These are phyloP conservation scores for Monarcha castaneiventris DNA, from an alignment of 2,113 vertebrate species.

Conservation along the genomic window DNA sequence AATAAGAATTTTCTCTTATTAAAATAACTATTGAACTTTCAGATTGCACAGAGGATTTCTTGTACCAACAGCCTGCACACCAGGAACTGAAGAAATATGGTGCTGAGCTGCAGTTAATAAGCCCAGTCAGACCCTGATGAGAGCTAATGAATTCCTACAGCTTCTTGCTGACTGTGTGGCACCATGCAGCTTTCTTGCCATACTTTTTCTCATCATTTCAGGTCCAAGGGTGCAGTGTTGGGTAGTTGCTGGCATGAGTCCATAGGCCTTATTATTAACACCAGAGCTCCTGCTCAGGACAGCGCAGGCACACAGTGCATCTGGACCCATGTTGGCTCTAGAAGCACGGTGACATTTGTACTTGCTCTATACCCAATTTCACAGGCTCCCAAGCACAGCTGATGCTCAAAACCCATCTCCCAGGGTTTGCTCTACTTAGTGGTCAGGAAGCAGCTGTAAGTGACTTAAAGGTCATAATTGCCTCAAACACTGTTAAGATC, in stretches of 20 bases:
- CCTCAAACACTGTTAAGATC: not conserved
- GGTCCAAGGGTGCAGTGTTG: not conserved
- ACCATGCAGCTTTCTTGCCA: not conserved
- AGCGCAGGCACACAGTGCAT: not conserved
- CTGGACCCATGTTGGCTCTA: not conserved
- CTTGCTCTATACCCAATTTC: not conserved
- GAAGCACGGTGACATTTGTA: not conserved
- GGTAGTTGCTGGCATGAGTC: not conserved
- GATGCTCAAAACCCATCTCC: not conserved
- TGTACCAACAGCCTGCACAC: not conserved
- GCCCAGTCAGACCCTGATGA: not conserved
- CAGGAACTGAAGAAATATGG: not conserved
- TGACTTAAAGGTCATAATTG: not conserved
- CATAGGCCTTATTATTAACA: not conserved
- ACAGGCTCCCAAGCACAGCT: not conserved
- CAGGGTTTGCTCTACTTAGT: not conserved
- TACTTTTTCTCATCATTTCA: not conserved
- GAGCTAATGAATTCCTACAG: not conserved
- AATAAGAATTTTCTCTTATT: not conserved
- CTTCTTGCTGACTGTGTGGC: not conserved
- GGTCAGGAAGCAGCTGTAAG: not conserved
- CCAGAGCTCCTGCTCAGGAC: not conserved
- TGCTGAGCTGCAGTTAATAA: constrained; percentile 16
- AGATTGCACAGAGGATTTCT: not conserved
- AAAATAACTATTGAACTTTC: not conserved